phyloP scores from a whole-genome alignment of 1,140 invertebrate species.

The Oscheius sp. region DNA sequence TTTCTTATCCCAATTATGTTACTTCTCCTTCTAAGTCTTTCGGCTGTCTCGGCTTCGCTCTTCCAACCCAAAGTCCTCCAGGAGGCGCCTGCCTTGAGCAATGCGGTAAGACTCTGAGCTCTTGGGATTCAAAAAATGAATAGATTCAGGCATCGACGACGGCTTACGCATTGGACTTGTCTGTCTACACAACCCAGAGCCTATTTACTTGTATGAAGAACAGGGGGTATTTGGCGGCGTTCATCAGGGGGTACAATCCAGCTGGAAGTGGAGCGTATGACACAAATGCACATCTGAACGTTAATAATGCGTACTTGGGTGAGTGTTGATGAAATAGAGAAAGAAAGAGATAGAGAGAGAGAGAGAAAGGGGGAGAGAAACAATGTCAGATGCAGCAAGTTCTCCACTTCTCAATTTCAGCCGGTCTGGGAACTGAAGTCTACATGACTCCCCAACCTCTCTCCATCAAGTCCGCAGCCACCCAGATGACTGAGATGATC shows the following conservation, averaged over 20 bases:
- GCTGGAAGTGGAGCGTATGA: slow-evolving; percentile 16
- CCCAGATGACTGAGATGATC: slow-evolving; percentile 21
- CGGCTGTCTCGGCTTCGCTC: not conserved
- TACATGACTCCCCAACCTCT: slow-evolving; percentile 38
- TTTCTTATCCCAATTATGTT: no score
- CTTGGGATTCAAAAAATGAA: no score
- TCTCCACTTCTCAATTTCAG: not conserved
- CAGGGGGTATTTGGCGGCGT: not conserved
- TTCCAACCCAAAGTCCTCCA: not conserved
- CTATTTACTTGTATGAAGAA: not conserved
- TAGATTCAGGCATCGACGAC: no score
- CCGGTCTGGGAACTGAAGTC: slow-evolving; percentile 28
- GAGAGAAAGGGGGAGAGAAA: no score
- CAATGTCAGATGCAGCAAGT: not conserved
- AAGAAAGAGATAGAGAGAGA: no score
- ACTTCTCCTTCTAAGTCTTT: not conserved
- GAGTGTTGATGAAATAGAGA: no score
- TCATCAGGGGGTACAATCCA: slow-evolving; percentile 7
- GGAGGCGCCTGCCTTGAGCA: not conserved
- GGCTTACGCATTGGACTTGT: slow-evolving; percentile 2
- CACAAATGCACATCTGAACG: not conserved
- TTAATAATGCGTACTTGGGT: slow-evolving; percentile 21
- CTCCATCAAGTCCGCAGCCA: slow-evolving; percentile 16
- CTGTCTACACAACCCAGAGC: not conserved
- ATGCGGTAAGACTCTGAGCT: not conserved